Evolutionary conservation across 2,888 invertebrate genomes (phyloP).

Genomic region (Nomada hirtipes): DNA sequence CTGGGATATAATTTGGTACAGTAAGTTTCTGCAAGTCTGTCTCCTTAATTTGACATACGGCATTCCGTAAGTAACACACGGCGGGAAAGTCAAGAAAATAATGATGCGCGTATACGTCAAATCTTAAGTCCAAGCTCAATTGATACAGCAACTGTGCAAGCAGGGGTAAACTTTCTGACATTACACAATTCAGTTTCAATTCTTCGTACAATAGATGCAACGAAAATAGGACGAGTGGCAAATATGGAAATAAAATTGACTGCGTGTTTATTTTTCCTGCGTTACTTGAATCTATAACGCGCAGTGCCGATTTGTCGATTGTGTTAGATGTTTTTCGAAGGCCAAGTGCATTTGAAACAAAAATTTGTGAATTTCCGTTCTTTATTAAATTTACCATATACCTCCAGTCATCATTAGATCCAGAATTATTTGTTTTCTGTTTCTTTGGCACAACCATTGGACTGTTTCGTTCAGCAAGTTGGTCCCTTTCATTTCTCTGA

Average conservation of each 20-base stretch:
- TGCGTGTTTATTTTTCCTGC: conserved; percentile 86
- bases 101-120: conserved; percentile 90
- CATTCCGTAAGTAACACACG: conserved; percentile 84
- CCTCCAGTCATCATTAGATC: conserved; percentile 93
- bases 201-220: conserved; percentile 97
- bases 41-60: conserved; percentile 86
- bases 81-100: conserved; percentile 95
- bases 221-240: conserved; percentile 91
- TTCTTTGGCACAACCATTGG: conserved; percentile 89
- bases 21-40: conserved; percentile 86
- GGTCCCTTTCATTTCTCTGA: conserved; percentile 82
- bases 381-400: conserved; percentile 87
- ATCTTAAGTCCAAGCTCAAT: conserved; percentile 90
- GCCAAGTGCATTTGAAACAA: conserved; percentile 84
- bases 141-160: conserved; percentile 91
- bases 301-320: conserved; percentile 34
- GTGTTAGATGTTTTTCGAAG: conserved; percentile 73
- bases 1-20: conserved; percentile 87
- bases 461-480: conserved; percentile 84
- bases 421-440: conserved; percentile 91
- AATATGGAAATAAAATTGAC: conserved; percentile 89
- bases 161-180: conserved; percentile 88
- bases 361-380: conserved; percentile 85
- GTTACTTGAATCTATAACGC: conserved; percentile 34
- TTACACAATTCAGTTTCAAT: conserved; percentile 91